Percentiles rank a stretch among this genome's conserved stretches.
These are phyloP conservation scores for Calidris pygmaea DNA, from an alignment of 2,113 vertebrate genomes.

Conservation along the genomic window DNA sequence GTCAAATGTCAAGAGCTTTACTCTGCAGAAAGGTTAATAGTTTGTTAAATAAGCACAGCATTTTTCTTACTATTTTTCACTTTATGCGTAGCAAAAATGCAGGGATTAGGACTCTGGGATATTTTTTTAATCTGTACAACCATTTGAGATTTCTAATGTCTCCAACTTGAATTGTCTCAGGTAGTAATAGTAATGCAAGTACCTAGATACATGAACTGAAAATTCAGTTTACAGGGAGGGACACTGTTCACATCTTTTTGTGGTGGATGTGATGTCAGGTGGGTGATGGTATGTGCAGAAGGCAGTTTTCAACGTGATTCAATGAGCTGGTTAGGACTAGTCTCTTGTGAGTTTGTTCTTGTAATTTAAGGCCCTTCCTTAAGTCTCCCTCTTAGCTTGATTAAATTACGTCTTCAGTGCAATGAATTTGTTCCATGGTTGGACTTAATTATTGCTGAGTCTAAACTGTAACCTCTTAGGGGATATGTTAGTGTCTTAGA, in stretches of 20 bases:
- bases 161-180: background rate
- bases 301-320: background rate
- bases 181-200: background rate
- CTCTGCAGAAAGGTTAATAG: background rate
- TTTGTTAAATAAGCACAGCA: background rate
- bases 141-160: background rate
- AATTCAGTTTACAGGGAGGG: background rate
- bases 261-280: background rate
- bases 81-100: background rate
- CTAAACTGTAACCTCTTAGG: background rate
- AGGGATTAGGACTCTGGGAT: background rate
- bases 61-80: background rate
- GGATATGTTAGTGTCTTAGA: background rate
- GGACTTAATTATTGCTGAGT: background rate
- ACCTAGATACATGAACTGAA: background rate
- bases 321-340: background rate
- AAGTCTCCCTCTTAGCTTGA: background rate
- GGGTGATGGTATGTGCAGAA: background rate
- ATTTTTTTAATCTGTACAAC: background rate
- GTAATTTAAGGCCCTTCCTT: background rate
- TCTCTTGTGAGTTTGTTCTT: background rate
- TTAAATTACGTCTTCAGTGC: background rate
- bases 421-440: background rate
- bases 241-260: rapidly evolving
- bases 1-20: background rate